A percentile compares a stretch with the other conserved stretches of the same genome.
phyloP scores from a whole-genome alignment of 2,888 invertebrate species.

The Neuroscelio doddi region DNA sequence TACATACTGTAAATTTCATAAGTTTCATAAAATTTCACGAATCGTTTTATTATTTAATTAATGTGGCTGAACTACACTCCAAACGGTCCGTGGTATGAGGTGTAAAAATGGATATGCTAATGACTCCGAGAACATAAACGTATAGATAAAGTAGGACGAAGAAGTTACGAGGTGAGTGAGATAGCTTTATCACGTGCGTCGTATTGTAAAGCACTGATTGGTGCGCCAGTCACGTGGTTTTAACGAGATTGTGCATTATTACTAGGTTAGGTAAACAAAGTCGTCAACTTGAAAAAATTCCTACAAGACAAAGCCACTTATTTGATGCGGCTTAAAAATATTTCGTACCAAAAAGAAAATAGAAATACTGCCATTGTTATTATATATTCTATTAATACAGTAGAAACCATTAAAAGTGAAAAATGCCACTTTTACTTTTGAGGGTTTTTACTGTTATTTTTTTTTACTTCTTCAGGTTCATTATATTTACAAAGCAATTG shows the following conservation, averaged over 20 bases:
- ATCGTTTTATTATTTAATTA: no score
- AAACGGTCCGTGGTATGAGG: no score
- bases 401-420: not conserved
- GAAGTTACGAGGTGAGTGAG: conserved; percentile 43
- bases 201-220: conserved; percentile 29
- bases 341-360: not conserved
- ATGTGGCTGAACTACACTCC: no score
- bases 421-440: no score
- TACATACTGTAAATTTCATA: no score
- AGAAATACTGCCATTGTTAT: no score
- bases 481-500: no score
- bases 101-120: not conserved
- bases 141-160: conserved; percentile 40
- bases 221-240: conserved; percentile 34
- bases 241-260: conserved; percentile 27
- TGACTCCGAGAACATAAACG: conserved; percentile 22
- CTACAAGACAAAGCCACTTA: not conserved
- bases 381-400: not conserved
- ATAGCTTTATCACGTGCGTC: conserved; percentile 41
- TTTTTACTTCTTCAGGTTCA: no score
- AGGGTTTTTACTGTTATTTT: no score
- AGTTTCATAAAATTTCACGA: no score
- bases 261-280: conserved; percentile 42
- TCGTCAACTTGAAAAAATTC: conserved; percentile 24
- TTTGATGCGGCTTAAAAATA: not conserved